Conservation (phyloP, 2,113 vertebrate genomes). For the Misgurnus mizolepis region DNA sequence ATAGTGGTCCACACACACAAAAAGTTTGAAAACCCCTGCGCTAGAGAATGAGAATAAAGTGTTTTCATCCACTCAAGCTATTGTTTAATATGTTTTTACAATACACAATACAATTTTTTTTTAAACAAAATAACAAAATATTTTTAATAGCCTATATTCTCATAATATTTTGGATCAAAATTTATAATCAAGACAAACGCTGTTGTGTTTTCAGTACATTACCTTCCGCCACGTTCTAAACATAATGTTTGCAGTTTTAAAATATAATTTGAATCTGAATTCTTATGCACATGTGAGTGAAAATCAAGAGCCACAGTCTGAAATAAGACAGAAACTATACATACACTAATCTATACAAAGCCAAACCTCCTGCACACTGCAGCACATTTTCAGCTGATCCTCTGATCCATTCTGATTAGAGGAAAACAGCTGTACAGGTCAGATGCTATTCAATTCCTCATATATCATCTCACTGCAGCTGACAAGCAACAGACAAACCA, state of each 20-base stretch:
- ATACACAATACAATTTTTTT: too few relatives aligned
- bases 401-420: slow-evolving; percentile 8
- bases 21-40: too few relatives aligned
- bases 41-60: too few relatives aligned
- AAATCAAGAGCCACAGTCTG: neutral
- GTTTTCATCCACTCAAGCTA: too few relatives aligned
- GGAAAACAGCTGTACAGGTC: slow-evolving; percentile 40
- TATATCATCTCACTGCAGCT: slow-evolving; percentile 32
- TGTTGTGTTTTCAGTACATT: too few relatives aligned
- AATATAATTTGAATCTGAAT: neutral
- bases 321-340: neutral
- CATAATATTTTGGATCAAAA: too few relatives aligned
- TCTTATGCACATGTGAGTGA: neutral
- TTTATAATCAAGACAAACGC: too few relatives aligned
- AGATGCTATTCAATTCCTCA: slow-evolving; percentile 28
- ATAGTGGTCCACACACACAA: too few relatives aligned
- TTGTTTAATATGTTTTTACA: too few relatives aligned
- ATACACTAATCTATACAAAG: neutral
- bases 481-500: slow-evolving; percentile 35
- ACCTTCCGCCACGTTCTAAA: neutral
- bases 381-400: slow-evolving; percentile 6
- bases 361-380: neutral
- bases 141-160: too few relatives aligned
- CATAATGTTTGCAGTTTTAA: neutral
- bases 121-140: too few relatives aligned